These are phyloP conservation scores for Sylvicola fuscatus DNA, from an alignment of 2,888 invertebrate genomes.

Conservation along the genomic window DNA sequence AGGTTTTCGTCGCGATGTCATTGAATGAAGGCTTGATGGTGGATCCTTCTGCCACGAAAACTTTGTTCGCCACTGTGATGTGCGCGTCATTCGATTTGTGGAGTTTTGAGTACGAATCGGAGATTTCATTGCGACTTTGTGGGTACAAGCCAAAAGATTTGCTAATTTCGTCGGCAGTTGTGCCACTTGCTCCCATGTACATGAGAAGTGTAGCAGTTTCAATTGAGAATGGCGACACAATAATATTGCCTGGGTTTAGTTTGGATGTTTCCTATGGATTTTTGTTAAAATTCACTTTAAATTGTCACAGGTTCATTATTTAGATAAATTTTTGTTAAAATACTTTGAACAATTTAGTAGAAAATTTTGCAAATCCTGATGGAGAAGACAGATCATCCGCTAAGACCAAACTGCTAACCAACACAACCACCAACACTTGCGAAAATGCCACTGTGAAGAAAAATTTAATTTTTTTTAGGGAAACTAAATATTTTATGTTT, in stretches of 20 bases:
- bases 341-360: too few species aligned
- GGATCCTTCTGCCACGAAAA: constrained; percentile 38
- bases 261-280: too few species aligned
- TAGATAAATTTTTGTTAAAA: too few species aligned
- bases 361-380: too few species aligned
- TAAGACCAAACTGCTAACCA: too few species aligned
- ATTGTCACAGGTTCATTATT: too few species aligned
- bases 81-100: constrained; percentile 10
- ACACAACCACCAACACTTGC: too few species aligned
- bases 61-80: constrained; percentile 44
- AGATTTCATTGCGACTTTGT: constrained; percentile 12
- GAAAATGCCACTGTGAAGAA: too few species aligned
- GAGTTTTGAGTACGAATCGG: constrained; percentile 2
- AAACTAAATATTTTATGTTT: too few species aligned
- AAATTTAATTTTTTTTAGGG: too few species aligned
- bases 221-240: constrained; percentile 53
- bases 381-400: too few species aligned
- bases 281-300: too few species aligned
- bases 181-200: constrained; percentile 46
- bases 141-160: constrained; percentile 32
- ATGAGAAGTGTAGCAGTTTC: constrained; percentile 50
- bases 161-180: constrained; percentile 37
- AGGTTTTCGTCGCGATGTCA: constrained; percentile 35
- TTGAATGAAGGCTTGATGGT: constrained; percentile 32
- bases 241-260: constrained; percentile 28